Evolutionary conservation across 2,797 vertebrate species (phyloP).

Genomic region (Melanotaenia maccullochi): DNA sequence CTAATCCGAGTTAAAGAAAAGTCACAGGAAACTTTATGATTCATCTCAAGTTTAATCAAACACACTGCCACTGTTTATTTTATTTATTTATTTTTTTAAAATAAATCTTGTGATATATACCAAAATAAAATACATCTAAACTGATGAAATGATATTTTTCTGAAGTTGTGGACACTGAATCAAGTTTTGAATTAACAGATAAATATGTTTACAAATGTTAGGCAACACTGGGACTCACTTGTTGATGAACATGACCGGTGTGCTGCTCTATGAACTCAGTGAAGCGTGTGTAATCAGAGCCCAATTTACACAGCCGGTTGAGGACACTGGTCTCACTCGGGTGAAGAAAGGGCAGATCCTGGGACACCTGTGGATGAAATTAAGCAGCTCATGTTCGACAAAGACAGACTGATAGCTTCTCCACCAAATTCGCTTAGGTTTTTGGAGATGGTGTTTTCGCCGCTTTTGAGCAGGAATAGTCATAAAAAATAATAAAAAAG

Average conservation of each 20-base stretch:
- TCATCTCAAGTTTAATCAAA: background rate
- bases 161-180: background rate
- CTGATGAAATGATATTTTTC: background rate
- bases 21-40: background rate
- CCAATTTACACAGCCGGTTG: constrained; percentile 92
- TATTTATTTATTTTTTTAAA: background rate
- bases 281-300: constrained; percentile 95
- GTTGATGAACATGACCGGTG: constrained; percentile 89
- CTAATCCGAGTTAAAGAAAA: constrained; percentile 49
- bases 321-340: constrained; percentile 95
- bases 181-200: background rate
- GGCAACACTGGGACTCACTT: constrained; percentile 63
- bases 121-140: background rate
- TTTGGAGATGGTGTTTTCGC: no score
- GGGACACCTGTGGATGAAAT: constrained; percentile 86
- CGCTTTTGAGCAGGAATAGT: no score
- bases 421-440: background rate
- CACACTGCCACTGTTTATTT: no score
- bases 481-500: no score
- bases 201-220: background rate
- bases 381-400: background rate
- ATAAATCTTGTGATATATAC: background rate
- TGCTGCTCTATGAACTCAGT: constrained; percentile 96
- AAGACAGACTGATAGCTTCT: background rate
- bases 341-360: constrained; percentile 96